A percentile compares a stretch with the other conserved stretches of the same genome.
These are phyloP conservation scores for Venturia canescens DNA, from an alignment of 1,140 invertebrate genomes.

Conservation along the genomic window DNA sequence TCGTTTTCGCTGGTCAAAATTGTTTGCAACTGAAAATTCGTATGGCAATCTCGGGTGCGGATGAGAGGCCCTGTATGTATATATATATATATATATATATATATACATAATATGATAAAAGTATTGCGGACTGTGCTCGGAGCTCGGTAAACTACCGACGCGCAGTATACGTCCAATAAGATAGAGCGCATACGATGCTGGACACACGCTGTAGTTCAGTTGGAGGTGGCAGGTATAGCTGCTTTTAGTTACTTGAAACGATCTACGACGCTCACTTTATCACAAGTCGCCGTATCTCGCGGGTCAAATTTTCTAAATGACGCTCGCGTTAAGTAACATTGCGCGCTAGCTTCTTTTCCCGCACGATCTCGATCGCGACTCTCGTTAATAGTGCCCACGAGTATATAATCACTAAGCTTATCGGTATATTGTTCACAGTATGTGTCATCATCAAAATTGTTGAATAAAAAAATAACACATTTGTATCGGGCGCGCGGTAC, in stretches of 20 bases:
- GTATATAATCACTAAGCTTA: no score
- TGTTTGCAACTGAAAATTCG: no score
- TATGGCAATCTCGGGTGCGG: no score
- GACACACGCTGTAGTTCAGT: conserved; percentile 55
- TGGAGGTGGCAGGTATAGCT: conserved; percentile 73
- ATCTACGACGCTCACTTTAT: conserved; percentile 70
- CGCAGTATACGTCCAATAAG: background rate
- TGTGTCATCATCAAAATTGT: no score
- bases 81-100: no score
- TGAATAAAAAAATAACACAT: no score
- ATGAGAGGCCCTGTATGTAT: no score
- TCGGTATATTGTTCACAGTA: no score
- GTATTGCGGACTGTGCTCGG: no score
- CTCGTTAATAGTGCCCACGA: no score
- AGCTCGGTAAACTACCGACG: conserved; percentile 7
- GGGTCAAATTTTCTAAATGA: conserved; percentile 56
- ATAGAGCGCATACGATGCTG: conserved; percentile 18
- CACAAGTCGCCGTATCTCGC: conserved; percentile 64
- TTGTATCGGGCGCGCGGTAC: background rate
- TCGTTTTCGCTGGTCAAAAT: no score
- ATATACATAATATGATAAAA: no score
- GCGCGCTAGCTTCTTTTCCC: background rate
- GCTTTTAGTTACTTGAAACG: conserved; percentile 67
- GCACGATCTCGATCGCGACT: background rate
- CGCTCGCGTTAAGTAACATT: conserved; percentile 1